A percentile compares a stretch with the other conserved stretches of the same genome.
Evolutionary conservation across 2,113 vertebrate species (phyloP).

Genomic region (Scalopus aquaticus): DNA sequence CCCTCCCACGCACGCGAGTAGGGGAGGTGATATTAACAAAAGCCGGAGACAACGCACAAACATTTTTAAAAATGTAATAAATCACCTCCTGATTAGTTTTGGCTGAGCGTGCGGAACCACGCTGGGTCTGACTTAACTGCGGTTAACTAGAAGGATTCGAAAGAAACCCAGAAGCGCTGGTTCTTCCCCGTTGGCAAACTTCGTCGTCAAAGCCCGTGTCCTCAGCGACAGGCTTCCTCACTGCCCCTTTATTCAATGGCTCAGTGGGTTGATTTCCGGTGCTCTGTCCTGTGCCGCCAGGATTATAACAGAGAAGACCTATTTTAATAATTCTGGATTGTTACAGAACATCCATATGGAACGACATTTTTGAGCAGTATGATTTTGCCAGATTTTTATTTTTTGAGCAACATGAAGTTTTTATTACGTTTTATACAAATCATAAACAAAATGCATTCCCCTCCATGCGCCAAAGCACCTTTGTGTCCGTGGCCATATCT

Average conservation of each 20-base stretch:
- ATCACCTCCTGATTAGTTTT: constrained; percentile 71
- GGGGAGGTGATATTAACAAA: constrained; percentile 62
- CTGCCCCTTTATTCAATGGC: constrained; percentile 19
- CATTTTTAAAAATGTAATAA: constrained; percentile 73
- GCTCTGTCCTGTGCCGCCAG: neutral
- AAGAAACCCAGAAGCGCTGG: constrained; percentile 60
- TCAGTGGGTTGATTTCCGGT: neutral
- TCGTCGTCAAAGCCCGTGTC: constrained; percentile 49
- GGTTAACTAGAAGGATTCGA: constrained; percentile 69
- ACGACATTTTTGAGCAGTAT: neutral
- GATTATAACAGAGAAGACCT: neutral
- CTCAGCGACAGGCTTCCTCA: constrained; percentile 53
- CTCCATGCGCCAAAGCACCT: neutral
- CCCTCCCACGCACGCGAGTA: neutral
- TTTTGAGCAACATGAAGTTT: constrained; percentile 2
- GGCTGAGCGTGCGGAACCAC: constrained; percentile 60
- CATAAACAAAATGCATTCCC: neutral
- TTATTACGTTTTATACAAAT: neutral
- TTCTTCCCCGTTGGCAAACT: constrained; percentile 24
- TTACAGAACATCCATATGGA: neutral
- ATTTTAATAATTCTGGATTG: neutral
- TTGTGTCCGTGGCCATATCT: too few species aligned
- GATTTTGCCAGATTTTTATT: neutral
- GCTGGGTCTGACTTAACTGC: constrained; percentile 55
- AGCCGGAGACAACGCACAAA: constrained; percentile 68